A percentile compares a stretch with the other conserved stretches of the same genome.
Evolutionary conservation across 2,888 invertebrate species (phyloP).

Genomic region (Stenodera caucasica): DNA sequence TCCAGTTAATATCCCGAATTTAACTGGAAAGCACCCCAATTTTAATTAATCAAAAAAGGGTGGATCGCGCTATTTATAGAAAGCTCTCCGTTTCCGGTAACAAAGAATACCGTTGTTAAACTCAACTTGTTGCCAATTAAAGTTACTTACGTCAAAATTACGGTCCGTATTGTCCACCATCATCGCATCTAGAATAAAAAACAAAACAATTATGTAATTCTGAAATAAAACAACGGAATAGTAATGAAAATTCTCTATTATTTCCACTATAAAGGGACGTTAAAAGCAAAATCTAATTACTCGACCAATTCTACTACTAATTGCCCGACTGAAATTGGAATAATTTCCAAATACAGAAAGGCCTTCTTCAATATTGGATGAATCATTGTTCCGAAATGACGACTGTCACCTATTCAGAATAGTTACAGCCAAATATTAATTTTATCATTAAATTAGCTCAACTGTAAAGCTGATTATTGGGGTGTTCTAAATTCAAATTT

Average conservation of each 20-base stretch:
- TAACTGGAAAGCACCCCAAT: background rate
- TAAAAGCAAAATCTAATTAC: constrained; percentile 3
- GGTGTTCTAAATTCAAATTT: too few species aligned
- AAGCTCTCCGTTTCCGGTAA: background rate
- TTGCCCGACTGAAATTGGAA: background rate
- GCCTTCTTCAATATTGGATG: background rate
- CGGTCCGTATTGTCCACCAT: background rate
- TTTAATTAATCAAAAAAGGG: constrained; percentile 11
- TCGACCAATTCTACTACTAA: constrained; percentile 1
- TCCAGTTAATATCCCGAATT: constrained; percentile 1
- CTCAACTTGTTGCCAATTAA: background rate
- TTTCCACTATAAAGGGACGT: background rate
- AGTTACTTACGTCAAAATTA: constrained; percentile 3
- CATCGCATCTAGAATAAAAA: background rate
- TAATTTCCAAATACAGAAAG: background rate
- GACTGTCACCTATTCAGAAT: too few species aligned
- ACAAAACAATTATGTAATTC: background rate
- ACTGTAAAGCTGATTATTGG: too few species aligned
- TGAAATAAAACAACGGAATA: background rate
- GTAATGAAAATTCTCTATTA: too few species aligned
- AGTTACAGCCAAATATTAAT: background rate
- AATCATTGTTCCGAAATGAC: too few species aligned
- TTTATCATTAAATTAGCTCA: background rate
- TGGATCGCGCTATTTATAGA: background rate
- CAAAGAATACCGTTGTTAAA: background rate